Conservation (phyloP, 2,113 vertebrate species). For the western clawed frog (Xenopus tropicalis) region DNA sequence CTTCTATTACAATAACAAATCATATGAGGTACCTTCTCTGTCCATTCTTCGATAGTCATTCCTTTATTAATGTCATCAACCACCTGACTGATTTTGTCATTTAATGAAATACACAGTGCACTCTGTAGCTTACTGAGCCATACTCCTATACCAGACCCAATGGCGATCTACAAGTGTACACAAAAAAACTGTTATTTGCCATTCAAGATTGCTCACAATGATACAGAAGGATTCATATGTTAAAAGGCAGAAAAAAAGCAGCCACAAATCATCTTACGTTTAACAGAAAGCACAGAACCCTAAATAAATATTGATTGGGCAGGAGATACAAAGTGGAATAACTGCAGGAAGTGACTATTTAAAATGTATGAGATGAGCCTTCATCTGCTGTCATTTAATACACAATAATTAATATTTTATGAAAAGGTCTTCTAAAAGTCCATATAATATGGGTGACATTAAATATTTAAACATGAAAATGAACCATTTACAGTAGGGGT, state of each 20-base stretch:
- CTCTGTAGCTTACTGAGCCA: conserved; percentile 39
- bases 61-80: conserved; percentile 37
- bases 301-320: not conserved
- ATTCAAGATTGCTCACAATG: not conserved
- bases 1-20: not conserved
- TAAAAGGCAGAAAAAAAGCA: not conserved
- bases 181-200: not conserved
- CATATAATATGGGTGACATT: too few species aligned
- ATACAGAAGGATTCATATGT: not conserved
- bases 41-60: conserved; percentile 37
- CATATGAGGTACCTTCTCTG: conserved; percentile 30
- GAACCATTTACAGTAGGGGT: too few species aligned
- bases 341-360: too few species aligned
- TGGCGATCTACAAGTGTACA: conserved; percentile 25
- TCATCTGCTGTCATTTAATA: too few species aligned
- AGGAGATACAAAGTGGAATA: not conserved
- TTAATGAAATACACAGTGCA: conserved; percentile 13
- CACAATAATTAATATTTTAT: too few species aligned
- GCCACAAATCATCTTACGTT: not conserved
- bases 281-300: not conserved
- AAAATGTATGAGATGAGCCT: too few species aligned
- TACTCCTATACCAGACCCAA: conserved; percentile 24
- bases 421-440: too few species aligned
- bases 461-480: too few species aligned
- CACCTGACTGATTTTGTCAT: conserved; percentile 20